A percentile compares a stretch with the other conserved stretches of the same genome.
These are phyloP conservation scores for Passer domesticus DNA, from an alignment of 2,113 vertebrate species.

Conservation along the genomic window DNA sequence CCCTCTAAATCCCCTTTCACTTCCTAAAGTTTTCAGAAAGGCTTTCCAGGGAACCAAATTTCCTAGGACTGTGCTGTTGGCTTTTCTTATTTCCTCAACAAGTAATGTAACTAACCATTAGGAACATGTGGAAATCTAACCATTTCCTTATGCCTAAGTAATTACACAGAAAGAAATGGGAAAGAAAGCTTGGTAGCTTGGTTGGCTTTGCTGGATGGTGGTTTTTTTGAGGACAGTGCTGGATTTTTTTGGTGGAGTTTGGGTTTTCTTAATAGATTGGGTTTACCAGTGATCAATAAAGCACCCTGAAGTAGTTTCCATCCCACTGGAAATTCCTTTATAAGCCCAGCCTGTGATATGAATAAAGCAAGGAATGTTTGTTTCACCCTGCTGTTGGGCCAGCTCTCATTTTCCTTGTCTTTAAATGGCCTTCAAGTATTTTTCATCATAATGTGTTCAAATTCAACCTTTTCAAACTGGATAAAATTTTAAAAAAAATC, in stretches of 20 bases:
- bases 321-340: not conserved
- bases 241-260: not conserved
- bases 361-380: not conserved
- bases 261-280: not conserved
- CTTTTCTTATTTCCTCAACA: not conserved
- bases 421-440: not conserved
- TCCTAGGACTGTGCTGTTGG: not conserved
- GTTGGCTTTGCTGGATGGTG: not conserved
- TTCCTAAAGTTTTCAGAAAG: not conserved
- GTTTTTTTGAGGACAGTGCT: rapidly evolving
- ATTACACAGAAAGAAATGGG: not conserved
- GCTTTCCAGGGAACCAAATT: not conserved
- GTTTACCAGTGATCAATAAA: not conserved
- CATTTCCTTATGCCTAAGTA: not conserved
- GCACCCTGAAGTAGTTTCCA: not conserved
- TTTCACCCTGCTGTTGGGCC: not conserved
- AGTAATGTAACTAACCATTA: not conserved
- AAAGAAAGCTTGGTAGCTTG: not conserved
- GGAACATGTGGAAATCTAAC: not conserved
- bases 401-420: not conserved
- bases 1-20: not conserved
- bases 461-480: not conserved
- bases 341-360: not conserved
- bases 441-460: not conserved
- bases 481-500: not conserved